Percentiles rank a stretch among this genome's conserved stretches.
These are phyloP conservation scores for Eclectus roratus DNA, from an alignment of 2,113 vertebrate species.

Conservation along the genomic window DNA sequence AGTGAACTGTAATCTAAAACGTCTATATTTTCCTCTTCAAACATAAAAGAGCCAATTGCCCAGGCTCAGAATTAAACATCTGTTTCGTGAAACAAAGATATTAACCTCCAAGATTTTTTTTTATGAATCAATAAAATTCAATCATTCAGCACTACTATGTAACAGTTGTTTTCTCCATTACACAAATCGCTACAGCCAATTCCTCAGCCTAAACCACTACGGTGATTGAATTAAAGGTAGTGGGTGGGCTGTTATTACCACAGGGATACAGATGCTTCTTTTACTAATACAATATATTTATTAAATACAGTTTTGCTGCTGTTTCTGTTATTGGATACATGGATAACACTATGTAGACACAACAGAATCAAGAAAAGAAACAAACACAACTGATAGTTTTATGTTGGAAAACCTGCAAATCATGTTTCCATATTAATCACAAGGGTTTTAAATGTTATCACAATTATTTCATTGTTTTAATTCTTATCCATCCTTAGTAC, in stretches of 20 bases:
- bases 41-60: conserved; percentile 22
- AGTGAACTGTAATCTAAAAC: conserved; percentile 11
- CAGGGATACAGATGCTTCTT: neutral
- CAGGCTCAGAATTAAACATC: conserved; percentile 35
- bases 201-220: neutral
- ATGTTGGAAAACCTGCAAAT: neutral
- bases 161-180: neutral
- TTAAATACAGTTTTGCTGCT: neutral
- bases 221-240: neutral
- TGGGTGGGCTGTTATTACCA: neutral
- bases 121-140: conserved; percentile 28
- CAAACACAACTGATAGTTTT: neutral
- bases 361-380: neutral
- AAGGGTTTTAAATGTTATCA: neutral
- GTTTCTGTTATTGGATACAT: neutral
- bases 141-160: neutral
- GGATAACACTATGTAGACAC: neutral
- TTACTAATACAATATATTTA: neutral
- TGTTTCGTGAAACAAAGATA: conserved; percentile 36
- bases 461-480: neutral
- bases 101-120: conserved; percentile 13
- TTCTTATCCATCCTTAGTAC: neutral
- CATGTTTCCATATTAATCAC: neutral
- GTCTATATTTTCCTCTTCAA: neutral
- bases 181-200: conserved; percentile 3